phyloP scores from a whole-genome alignment of 1,140 invertebrate genomes.

The Sweltsa coloradensis region DNA sequence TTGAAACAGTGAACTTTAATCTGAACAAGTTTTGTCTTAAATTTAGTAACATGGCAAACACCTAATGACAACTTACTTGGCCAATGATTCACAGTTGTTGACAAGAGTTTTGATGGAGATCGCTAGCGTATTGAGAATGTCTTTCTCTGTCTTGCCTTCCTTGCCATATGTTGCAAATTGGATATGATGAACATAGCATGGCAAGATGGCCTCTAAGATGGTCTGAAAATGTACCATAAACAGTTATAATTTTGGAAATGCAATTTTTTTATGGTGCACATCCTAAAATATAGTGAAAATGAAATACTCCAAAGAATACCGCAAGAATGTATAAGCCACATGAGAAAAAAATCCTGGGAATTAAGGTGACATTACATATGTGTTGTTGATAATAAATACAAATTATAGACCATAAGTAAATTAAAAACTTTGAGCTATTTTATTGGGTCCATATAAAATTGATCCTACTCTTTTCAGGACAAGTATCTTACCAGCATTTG shows the following conservation, averaged over 20 bases:
- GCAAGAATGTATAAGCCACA: not conserved
- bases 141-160: conserved; percentile 81
- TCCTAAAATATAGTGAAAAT: conserved; percentile 6
- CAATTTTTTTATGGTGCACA: not conserved
- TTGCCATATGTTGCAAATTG: conserved; percentile 77
- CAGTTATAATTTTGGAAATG: no score
- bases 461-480: no score
- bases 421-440: no score
- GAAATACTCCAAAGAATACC: not conserved
- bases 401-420: no score
- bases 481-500: conserved; percentile 95
- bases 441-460: no score
- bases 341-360: conserved; percentile 6
- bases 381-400: no score
- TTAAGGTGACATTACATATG: no score
- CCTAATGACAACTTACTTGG: conserved; percentile 56
- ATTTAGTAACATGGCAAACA: not conserved
- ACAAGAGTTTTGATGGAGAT: conserved; percentile 92
- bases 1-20: no score
- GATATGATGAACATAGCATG: conserved; percentile 88
- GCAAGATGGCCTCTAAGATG: conserved; percentile 91
- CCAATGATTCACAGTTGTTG: conserved; percentile 89
- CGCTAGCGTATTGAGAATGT: conserved; percentile 88
- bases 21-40: no score
- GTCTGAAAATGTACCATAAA: conserved; percentile 61